Evolutionary conservation across 2,888 invertebrate genomes (phyloP), one percentile per base, ranked within the genome.

Genomic region (Microplitis manilae): DNA sequence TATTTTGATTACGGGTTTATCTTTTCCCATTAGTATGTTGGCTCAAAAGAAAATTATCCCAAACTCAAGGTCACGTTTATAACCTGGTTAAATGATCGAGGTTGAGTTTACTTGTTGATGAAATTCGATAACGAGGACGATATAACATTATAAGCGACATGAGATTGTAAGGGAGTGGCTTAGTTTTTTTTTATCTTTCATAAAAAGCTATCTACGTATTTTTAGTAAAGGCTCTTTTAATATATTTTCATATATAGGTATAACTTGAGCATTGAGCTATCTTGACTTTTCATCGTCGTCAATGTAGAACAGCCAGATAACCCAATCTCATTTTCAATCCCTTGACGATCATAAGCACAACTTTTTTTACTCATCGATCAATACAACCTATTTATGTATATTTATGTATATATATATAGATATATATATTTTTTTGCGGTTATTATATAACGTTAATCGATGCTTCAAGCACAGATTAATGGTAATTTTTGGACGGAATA

Each of bases 91-190:
- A 62, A 68, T 68, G n/a, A 39, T 40, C 6, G 38, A 60, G 9
- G 17, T 20, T 72, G 30, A 62, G 67, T 40, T 41, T 39, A 13
- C 40, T n/a, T 17, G 38, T 68, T 68, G 17, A 40, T 73, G 65
- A 73, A 65, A 73, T 73, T 73, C 50, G 20, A 73, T 73, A 65
- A 65, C 15, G 15, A 40, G 20, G 50, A 15, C 41, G 64, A 39
- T 13, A 59, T 8, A 69, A 59, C 40, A 50, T 8, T 20, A 5
- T 20, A 50, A 50, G 30, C 50, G 69, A 69, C 59, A 38, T 69
- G 20, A 69, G 30, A 69, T 69, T 30, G 59, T 73, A 15, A n/a
- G 65, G 64, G 20, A 40, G 41, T 65, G 64, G 64, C 50, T 30
- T 30, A 30, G 30, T 30, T 30, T 30, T 30, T 30, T 30, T 30